Conservation (phyloP, 2,888 invertebrate species). For the Andrena bucephala region DNA sequence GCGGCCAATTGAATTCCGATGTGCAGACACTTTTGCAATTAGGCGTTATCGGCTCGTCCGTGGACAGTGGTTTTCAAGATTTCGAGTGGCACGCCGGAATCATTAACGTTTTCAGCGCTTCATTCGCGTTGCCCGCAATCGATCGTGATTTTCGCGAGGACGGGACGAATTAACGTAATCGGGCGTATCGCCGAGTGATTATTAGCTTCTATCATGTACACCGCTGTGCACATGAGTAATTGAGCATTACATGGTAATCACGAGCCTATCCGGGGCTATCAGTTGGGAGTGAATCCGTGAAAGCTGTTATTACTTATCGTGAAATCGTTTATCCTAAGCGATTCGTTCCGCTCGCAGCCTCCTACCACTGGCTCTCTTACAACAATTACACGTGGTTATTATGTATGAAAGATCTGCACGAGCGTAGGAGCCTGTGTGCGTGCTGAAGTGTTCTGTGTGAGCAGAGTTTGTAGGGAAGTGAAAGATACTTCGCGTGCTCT, state of each 20-base stretch:
- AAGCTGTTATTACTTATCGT: slow-evolving; percentile 50
- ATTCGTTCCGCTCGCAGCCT: slow-evolving; percentile 34
- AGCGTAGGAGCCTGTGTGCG: background rate
- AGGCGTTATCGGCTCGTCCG: slow-evolving; percentile 11
- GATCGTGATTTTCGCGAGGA: background rate
- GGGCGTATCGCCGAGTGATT: slow-evolving; percentile 19
- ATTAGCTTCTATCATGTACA: slow-evolving; percentile 22
- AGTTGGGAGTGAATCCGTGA: slow-evolving; percentile 40
- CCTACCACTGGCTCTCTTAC: background rate
- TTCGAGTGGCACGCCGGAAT: slow-evolving; percentile 2
- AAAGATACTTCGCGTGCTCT: too few relatives aligned
- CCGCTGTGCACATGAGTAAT: slow-evolving; percentile 25
- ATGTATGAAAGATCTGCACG: slow-evolving; percentile 16
- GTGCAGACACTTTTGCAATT: slow-evolving; percentile 5
- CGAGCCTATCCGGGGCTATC: slow-evolving; percentile 27
- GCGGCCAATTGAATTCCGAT: slow-evolving; percentile 4
- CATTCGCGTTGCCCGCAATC: background rate
- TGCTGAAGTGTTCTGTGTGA: background rate
- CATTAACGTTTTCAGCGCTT: slow-evolving; percentile 1
- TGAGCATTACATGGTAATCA: slow-evolving; percentile 40
- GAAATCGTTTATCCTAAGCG: slow-evolving; percentile 47
- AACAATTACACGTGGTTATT: slow-evolving; percentile 34
- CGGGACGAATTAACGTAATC: slow-evolving; percentile 29
- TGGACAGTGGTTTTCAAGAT: slow-evolving; percentile 15
- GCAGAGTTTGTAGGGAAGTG: background rate